phyloP scores from a whole-genome alignment of 2,113 vertebrate genomes.

The Myotis davidii region DNA sequence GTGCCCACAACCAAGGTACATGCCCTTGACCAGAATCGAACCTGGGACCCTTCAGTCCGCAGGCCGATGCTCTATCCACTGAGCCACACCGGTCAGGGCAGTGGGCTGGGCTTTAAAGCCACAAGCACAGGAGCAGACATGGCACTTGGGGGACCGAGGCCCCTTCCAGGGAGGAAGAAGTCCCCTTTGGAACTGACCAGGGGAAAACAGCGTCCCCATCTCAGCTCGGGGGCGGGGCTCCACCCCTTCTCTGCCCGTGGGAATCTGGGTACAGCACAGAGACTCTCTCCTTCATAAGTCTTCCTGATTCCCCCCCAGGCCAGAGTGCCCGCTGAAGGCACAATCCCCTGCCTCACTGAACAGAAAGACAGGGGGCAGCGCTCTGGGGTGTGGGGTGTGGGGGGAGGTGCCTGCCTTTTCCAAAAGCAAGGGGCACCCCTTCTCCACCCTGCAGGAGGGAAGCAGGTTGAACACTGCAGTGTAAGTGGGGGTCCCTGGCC shows the following conservation, averaged over 20 bases:
- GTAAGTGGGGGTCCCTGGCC: neutral
- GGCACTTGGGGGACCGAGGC: too few species aligned
- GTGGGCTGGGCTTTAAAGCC: neutral
- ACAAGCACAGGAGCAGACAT: neutral
- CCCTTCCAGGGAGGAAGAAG: neutral
- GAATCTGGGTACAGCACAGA: neutral
- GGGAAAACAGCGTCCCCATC: neutral
- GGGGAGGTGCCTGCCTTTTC: neutral
- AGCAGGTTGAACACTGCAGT: neutral
- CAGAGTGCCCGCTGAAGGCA: too few species aligned
- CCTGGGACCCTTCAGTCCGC: too few species aligned
- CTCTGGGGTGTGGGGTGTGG: neutral
- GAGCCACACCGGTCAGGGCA: too few species aligned
- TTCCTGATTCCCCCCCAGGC: neutral
- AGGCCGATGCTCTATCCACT: too few species aligned
- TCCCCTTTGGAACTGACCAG: accelerated
- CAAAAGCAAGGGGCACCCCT: neutral
- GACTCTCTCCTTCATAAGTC: neutral
- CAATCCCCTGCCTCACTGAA: too few species aligned
- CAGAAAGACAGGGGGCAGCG: neutral
- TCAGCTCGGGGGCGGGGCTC: neutral
- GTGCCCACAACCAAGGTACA: too few species aligned
- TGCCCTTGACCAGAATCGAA: too few species aligned
- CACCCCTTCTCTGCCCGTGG: neutral
- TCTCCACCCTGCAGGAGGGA: neutral